A percentile compares a stretch with the other conserved stretches of the same genome.
Evolutionary conservation across 2,797 vertebrate genomes (phyloP).

Genomic region (Dipus sagitta): DNA sequence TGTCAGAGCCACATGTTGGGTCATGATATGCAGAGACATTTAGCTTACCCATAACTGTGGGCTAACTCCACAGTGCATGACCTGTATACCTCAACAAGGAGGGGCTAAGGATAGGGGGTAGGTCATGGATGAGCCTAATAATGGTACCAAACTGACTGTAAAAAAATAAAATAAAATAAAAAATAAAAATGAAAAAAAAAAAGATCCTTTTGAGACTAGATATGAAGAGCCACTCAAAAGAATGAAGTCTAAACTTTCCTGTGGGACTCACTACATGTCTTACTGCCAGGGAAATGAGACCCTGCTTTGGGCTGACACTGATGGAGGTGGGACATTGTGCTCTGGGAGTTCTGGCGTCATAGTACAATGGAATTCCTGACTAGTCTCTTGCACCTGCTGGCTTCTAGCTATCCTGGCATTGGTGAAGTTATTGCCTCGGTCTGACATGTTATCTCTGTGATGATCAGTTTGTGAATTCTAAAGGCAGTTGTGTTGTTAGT

Average conservation of each 20-base stretch:
- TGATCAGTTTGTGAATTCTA: background rate
- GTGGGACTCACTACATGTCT: fast-evolving
- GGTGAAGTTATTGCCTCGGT: background rate
- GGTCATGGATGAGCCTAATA: too few species aligned
- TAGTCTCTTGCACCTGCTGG: background rate
- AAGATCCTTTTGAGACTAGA: background rate
- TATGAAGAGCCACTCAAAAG: background rate
- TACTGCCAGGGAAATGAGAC: background rate
- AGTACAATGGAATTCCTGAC: background rate
- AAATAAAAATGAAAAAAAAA: too few species aligned
- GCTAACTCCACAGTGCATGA: too few species aligned
- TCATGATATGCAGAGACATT: too few species aligned
- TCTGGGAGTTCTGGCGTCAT: background rate
- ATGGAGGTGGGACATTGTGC: background rate
- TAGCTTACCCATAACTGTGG: too few species aligned
- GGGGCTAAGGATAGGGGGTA: too few species aligned
- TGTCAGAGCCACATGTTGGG: too few species aligned
- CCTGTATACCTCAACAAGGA: too few species aligned
- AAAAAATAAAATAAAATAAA: too few species aligned
- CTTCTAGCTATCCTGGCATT: background rate
- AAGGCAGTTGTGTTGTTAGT: background rate
- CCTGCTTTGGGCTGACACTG: background rate
- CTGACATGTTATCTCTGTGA: background rate
- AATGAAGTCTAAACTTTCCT: background rate
- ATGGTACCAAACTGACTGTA: too few species aligned